Evolutionary conservation across 1,140 invertebrate species (phyloP).

Genomic region (Dreissena rostriformis): DNA sequence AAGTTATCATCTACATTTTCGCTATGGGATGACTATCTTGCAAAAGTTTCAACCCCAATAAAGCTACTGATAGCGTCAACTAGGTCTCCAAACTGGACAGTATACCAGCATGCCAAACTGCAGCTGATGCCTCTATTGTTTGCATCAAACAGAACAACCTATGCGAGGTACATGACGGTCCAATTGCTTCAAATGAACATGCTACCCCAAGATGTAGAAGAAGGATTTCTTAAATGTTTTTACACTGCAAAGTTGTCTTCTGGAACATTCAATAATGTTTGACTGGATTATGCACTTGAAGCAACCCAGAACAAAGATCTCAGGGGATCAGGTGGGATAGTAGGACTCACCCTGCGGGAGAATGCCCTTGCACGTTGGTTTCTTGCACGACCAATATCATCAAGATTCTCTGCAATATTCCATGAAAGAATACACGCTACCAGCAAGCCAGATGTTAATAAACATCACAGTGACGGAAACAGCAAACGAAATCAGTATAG

Average conservation of each 20-base stretch:
- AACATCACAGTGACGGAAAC: too few relatives aligned
- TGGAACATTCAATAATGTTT: background rate
- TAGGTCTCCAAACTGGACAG: conserved; percentile 3
- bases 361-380: too few relatives aligned
- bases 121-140: conserved; percentile 14
- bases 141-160: conserved; percentile 11
- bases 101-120: background rate
- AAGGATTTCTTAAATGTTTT: too few relatives aligned
- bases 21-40: conserved; percentile 17
- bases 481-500: too few relatives aligned
- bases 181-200: background rate
- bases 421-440: too few relatives aligned
- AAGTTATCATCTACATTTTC: conserved; percentile 1
- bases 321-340: background rate
- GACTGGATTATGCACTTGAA: background rate
- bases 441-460: too few relatives aligned
- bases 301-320: background rate
- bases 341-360: background rate
- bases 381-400: too few relatives aligned
- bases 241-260: background rate
- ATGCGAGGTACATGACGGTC: background rate
- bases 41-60: background rate
- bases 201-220: background rate
- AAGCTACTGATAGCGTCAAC: background rate
- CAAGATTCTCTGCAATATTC: too few relatives aligned